A percentile compares a stretch with the other conserved stretches of the same genome.
These are phyloP conservation scores for Drosophila kurseongensis DNA, from an alignment of 1,140 invertebrate species.

Conservation along the genomic window DNA sequence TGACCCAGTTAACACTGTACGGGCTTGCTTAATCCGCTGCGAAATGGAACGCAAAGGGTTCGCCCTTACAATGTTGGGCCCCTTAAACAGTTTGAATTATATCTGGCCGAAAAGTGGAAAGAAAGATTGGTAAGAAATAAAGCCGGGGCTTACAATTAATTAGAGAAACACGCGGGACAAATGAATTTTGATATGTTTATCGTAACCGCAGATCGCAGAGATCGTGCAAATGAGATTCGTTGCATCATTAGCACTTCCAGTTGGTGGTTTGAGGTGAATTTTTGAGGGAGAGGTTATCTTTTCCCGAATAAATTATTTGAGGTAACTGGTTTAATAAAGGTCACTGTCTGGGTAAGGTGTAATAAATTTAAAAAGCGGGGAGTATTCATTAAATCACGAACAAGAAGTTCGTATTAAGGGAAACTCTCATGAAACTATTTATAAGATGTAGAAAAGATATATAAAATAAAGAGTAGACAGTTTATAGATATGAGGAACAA, in stretches of 20 bases:
- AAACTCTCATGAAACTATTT: too few relatives aligned
- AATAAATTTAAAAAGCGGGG: neutral
- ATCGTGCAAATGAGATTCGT: conserved; percentile 31
- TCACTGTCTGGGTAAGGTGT: neutral
- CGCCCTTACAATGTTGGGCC: neutral
- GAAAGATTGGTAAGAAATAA: conserved; percentile 9
- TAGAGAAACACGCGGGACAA: conserved; percentile 36
- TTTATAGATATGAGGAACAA: neutral
- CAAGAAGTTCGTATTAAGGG: too few relatives aligned
- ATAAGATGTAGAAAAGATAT: too few relatives aligned
- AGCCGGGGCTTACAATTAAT: conserved; percentile 38
- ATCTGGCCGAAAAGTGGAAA: neutral
- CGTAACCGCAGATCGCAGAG: conserved; percentile 11
- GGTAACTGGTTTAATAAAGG: neutral
- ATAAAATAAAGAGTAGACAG: too few relatives aligned
- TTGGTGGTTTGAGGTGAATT: neutral
- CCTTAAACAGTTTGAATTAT: conserved; percentile 18
- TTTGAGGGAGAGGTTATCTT: neutral
- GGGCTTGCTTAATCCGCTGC: conserved; percentile 40
- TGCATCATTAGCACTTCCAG: conserved; percentile 41
- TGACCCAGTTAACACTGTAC: conserved; percentile 41
- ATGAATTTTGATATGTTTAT: conserved; percentile 52
- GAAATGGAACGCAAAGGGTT: conserved; percentile 32
- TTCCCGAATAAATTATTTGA: neutral
- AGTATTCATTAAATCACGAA: too few relatives aligned